A percentile compares a stretch with the other conserved stretches of the same genome.
Evolutionary conservation across 2,888 invertebrate genomes (phyloP).

Genomic region (Nycteola revayana): DNA sequence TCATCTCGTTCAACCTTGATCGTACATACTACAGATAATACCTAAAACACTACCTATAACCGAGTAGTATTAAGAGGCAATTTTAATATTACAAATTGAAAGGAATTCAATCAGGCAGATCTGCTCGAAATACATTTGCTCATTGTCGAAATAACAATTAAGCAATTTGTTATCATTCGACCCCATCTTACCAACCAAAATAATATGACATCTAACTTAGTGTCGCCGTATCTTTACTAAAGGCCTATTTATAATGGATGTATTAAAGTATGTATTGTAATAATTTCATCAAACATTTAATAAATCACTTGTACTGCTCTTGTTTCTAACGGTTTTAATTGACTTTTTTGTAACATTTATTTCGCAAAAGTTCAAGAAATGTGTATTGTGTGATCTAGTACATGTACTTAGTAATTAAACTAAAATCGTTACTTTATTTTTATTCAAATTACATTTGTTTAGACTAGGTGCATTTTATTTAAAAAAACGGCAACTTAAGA

Average conservation of each 20-base stretch:
- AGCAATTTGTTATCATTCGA: constrained; percentile 61
- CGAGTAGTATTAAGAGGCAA: no score
- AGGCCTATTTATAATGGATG: constrained; percentile 38
- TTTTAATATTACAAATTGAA: no score
- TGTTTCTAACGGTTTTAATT: constrained; percentile 25
- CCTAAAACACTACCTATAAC: not conserved
- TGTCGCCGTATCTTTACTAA: constrained; percentile 4
- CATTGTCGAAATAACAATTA: constrained; percentile 69
- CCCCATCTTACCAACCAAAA: constrained; percentile 51
- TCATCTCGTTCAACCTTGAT: no score
- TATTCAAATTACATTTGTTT: no score
- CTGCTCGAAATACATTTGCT: constrained; percentile 43
- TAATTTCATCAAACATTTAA: constrained; percentile 43
- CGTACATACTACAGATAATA: no score
- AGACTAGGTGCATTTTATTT: no score
- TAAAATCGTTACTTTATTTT: no score
- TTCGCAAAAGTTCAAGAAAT: constrained; percentile 17
- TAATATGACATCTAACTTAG: constrained; percentile 28
- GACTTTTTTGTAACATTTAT: constrained; percentile 15
- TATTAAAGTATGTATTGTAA: constrained; percentile 28
- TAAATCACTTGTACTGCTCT: constrained; percentile 30
- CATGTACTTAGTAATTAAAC: no score
- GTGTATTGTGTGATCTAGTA: no score
- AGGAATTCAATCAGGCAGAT: constrained; percentile 28
- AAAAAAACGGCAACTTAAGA: no score